Conservation (phyloP, 2,888 invertebrate species). For the Synergus laeviventris region DNA sequence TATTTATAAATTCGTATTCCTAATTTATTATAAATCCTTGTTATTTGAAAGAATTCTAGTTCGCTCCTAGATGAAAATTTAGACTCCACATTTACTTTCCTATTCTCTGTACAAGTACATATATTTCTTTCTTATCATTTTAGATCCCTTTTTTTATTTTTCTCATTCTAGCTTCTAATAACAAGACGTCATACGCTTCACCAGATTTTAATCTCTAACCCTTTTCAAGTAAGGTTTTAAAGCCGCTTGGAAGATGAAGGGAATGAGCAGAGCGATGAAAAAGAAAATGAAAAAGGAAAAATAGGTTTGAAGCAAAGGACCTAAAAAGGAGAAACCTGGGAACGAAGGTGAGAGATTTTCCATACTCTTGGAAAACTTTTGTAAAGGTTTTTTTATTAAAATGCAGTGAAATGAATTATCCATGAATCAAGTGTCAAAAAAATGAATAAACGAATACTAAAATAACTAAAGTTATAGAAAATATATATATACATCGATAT, state of each 20-base stretch:
- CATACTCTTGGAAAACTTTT: not conserved
- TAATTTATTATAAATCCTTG: not conserved
- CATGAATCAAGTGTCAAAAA: too few relatives aligned
- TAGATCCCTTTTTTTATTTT: not conserved
- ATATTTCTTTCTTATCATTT: conserved; percentile 2
- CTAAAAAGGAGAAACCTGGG: not conserved
- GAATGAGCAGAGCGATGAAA: not conserved
- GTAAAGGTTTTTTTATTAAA: not conserved
- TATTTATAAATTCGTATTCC: not conserved
- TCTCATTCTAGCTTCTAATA: conserved; percentile 21
- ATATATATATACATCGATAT: too few relatives aligned
- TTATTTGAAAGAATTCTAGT: not conserved
- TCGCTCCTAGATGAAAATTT: not conserved
- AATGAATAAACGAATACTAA: too few relatives aligned
- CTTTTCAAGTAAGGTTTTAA: conserved; percentile 24
- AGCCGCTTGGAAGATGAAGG: not conserved
- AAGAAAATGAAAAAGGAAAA: conserved; percentile 15
- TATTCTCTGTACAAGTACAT: not conserved
- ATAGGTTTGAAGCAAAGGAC: conserved; percentile 3
- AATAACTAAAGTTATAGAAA: too few relatives aligned
- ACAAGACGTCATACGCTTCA: conserved; percentile 22
- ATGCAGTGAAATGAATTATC: not conserved
- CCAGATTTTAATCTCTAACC: conserved; percentile 36
- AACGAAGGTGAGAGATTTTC: not conserved
- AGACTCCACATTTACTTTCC: not conserved